These are phyloP conservation scores for Zaprionus ornatus DNA, from an alignment of 1,140 invertebrate genomes.

Conservation along the genomic window DNA sequence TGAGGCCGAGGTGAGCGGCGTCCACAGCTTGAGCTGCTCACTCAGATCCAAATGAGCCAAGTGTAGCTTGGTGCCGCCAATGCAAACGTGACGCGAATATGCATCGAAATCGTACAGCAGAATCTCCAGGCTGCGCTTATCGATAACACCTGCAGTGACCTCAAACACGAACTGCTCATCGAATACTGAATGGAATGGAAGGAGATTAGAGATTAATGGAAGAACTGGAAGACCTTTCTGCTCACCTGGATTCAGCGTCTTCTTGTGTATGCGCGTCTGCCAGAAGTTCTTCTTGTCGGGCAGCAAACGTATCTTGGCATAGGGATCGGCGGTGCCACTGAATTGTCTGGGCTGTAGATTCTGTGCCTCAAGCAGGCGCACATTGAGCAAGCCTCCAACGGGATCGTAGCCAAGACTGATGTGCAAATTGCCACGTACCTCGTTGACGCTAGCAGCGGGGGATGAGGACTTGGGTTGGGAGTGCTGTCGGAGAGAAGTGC, in stretches of 20 bases:
- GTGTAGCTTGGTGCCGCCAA: constrained; percentile 85
- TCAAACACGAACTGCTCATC: constrained; percentile 90
- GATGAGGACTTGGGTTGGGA: constrained; percentile 64
- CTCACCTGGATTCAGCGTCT: constrained; percentile 87
- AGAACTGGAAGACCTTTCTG: background rate
- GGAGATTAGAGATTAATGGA: background rate
- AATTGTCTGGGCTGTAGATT: constrained; percentile 86
- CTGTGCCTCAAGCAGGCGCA: constrained; percentile 86
- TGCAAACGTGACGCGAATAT: constrained; percentile 86
- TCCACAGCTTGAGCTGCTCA: constrained; percentile 84
- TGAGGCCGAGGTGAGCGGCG: constrained; percentile 83
- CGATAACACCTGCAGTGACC: constrained; percentile 87
- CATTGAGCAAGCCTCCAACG: constrained; percentile 84
- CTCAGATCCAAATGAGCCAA: constrained; percentile 84
- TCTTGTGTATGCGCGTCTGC: constrained; percentile 87
- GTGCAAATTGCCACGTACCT: constrained; percentile 85
- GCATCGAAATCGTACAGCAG: constrained; percentile 89
- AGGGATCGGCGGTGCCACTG: constrained; percentile 86
- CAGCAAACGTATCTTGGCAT: constrained; percentile 86
- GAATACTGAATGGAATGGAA: constrained; percentile 85
- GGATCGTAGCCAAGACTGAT: constrained; percentile 84
- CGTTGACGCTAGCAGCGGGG: constrained; percentile 68
- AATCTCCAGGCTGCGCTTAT: constrained; percentile 85
- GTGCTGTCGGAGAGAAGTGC: constrained; percentile 46
- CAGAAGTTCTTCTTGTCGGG: constrained; percentile 86